Evolutionary conservation across 2,888 invertebrate species (phyloP), one percentile per base, ranked within the genome.

Genomic region (Diploptera punctata): DNA sequence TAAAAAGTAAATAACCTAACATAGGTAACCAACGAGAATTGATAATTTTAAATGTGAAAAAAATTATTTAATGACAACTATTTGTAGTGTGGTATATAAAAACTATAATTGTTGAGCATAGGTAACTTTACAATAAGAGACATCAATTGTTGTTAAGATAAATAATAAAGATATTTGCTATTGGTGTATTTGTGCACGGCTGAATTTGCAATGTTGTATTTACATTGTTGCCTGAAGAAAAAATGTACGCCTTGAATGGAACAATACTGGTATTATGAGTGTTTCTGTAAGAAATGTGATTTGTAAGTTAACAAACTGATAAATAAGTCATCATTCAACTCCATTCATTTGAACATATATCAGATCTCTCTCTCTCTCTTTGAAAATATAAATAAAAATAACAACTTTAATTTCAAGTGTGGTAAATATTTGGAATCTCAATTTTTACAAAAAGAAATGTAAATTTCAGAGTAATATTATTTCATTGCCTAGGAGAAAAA

Each of bases 231-330:
- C 62, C 43, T 62, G 62, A 24, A 52, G 43, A 62, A 62, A n/a
- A 38, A 43, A 29, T 62, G 62, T 62, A 62, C 24, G 65, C 65
- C 65, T 65, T 65, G 65, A 65, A 65, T 65, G 65, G 44, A 44
- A 44, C 65, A 26, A 47, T 65, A 65, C 65, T 62, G 62, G 24
- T 62, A 62, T 62, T 33, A 61, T 61, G 33, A 38, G 31, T 62
- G 62, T 62, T 33, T 62, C 33, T 62, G 33, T 62, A 62, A 38
- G n/a, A n/a, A n/a, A n/a, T n/a, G n/a, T n/a, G n/a, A n/a, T n/a
- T n/a, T n/a, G n/a, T n/a, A n/a, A n/a, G n/a, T n/a, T n/a, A n/a
- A n/a, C n/a, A n/a, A n/a, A n/a, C n/a, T n/a, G n/a, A n/a, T n/a
- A n/a, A n/a, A n/a, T n/a, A n/a, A n/a, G n/a, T n/a, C n/a, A n/a